Conservation (phyloP, 2,888 invertebrate genomes). For the Drosophila multiciliata region DNA sequence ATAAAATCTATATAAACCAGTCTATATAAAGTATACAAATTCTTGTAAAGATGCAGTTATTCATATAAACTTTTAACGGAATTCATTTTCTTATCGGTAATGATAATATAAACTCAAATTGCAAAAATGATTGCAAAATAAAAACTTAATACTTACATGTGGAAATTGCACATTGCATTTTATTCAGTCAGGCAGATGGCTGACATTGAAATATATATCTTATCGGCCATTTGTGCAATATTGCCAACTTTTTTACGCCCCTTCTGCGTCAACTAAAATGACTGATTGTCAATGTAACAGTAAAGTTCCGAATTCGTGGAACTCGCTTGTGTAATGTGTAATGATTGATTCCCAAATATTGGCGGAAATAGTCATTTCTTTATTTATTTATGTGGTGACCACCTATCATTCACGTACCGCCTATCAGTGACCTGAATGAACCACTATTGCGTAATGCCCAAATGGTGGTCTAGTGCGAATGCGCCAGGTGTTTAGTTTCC, state of each 20-base stretch:
- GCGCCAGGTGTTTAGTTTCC: slow-evolving; percentile 47
- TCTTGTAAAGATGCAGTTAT: not conserved
- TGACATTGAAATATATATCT: slow-evolving; percentile 36
- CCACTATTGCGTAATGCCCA: not conserved
- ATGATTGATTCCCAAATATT: not conserved
- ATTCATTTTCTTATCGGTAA: not conserved
- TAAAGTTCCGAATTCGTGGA: too few relatives aligned
- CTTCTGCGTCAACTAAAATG: not conserved
- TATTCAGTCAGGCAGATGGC: not conserved
- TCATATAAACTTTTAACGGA: not conserved
- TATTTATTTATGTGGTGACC: slow-evolving; percentile 11
- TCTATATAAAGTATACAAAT: not conserved
- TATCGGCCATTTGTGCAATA: slow-evolving; percentile 32
- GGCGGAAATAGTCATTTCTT: slow-evolving; percentile 14
- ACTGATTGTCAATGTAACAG: not conserved
- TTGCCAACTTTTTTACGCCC: not conserved
- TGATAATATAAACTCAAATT: not conserved
- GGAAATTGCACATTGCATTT: not conserved
- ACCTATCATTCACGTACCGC: slow-evolving; percentile 17
- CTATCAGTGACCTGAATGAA: slow-evolving; percentile 17
- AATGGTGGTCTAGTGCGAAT: slow-evolving; percentile 10
- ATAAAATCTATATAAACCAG: not conserved
- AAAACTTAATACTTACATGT: not conserved
- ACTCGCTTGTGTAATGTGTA: slow-evolving; percentile 1
- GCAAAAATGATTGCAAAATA: not conserved